These are phyloP conservation scores for Helarctos malayanus DNA, from an alignment of 2,797 vertebrate genomes.

Conservation along the genomic window DNA sequence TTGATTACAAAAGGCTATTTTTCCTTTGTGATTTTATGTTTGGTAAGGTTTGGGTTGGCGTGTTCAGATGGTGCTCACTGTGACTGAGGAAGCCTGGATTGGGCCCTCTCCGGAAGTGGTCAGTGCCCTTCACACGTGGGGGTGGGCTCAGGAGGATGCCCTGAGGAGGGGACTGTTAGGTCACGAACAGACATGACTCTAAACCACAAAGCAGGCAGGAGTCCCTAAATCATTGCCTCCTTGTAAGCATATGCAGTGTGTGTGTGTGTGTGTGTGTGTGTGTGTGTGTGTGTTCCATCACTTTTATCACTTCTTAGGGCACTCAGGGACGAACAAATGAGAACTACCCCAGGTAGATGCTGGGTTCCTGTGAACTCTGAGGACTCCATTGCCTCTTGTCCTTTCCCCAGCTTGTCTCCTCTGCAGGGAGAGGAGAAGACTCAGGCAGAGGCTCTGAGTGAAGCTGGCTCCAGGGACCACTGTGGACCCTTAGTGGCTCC, in stretches of 20 bases:
- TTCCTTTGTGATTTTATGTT: constrained; percentile 13
- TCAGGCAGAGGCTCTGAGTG: neutral
- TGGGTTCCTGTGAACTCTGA: neutral
- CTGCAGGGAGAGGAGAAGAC: neutral
- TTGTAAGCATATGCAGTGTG: neutral
- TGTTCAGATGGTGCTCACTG: neutral
- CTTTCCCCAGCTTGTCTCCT: neutral
- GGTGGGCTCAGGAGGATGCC: neutral
- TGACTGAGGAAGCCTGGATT: neutral
- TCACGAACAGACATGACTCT: constrained; percentile 3
- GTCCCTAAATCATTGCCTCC: neutral
- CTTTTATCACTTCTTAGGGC: neutral
- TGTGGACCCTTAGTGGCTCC: neutral
- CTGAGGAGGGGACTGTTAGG: neutral
- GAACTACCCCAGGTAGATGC: neutral
- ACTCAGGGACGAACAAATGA: neutral
- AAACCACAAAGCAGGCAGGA: neutral
- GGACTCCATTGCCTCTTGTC: neutral
- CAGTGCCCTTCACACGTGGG: neutral
- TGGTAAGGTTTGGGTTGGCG: constrained; percentile 17
- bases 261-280: neutral
- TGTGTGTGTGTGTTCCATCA: neutral
- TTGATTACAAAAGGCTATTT: neutral
- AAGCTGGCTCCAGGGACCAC: neutral
- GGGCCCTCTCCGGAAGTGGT: neutral